Evolutionary conservation across 2,888 invertebrate species (phyloP).

Genomic region (Hydrotaea diabolus): DNA sequence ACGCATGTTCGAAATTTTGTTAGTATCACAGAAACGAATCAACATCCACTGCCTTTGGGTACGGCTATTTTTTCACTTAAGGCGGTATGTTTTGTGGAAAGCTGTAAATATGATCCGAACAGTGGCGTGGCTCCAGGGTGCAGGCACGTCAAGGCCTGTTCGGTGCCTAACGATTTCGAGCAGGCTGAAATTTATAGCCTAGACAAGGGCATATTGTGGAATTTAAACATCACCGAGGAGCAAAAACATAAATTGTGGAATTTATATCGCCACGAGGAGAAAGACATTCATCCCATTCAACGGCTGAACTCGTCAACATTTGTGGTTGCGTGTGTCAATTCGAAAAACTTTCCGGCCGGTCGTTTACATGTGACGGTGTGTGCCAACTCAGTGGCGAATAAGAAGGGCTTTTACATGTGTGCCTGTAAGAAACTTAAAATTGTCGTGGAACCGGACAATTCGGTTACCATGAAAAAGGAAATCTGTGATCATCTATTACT

Average conservation of each 20-base stretch:
- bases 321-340: constrained; percentile 75
- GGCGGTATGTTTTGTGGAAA: constrained; percentile 58
- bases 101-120: constrained; percentile 72
- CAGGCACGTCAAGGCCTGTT: constrained; percentile 77
- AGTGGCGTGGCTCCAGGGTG: constrained; percentile 70
- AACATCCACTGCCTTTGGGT: constrained; percentile 64
- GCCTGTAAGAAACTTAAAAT: constrained; percentile 79
- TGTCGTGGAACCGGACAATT: constrained; percentile 78
- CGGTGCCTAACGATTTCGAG: constrained; percentile 65
- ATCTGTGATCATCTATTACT: constrained; percentile 79
- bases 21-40: constrained; percentile 80
- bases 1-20: constrained; percentile 89
- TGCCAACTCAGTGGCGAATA: constrained; percentile 71
- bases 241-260: constrained; percentile 77
- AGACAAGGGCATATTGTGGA: constrained; percentile 75
- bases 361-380: constrained; percentile 76
- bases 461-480: constrained; percentile 78
- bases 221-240: constrained; percentile 75
- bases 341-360: constrained; percentile 76
- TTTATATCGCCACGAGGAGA: constrained; percentile 73
- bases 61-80: constrained; percentile 73
- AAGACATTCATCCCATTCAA: constrained; percentile 76
- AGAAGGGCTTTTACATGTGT: constrained; percentile 74
- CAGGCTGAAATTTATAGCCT: constrained; percentile 74
- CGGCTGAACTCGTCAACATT: constrained; percentile 76